Evolutionary conservation across 2,888 invertebrate genomes (phyloP).

Genomic region (Athalia circularis): DNA sequence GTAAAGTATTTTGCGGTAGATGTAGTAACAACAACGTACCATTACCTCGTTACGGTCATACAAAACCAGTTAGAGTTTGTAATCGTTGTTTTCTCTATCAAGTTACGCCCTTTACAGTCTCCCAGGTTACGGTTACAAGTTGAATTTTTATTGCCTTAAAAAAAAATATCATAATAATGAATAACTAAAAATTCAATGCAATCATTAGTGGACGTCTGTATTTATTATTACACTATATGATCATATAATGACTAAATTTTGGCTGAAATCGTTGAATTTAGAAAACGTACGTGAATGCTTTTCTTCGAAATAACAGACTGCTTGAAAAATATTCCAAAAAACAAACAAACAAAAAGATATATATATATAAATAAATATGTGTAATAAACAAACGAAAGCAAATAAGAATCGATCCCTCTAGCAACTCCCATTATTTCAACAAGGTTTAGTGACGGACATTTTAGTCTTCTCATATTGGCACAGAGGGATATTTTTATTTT

Average conservation of each 20-base stretch:
- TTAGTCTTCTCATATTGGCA: too few relatives aligned
- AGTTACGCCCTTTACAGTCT: conserved; percentile 79
- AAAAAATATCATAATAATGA: neutral
- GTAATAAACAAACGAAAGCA: neutral
- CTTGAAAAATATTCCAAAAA: conserved; percentile 35
- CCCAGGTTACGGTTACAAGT: conserved; percentile 69
- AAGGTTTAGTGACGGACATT: too few relatives aligned
- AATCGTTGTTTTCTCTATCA: conserved; percentile 89
- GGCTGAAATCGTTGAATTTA: neutral
- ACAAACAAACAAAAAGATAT: conserved; percentile 12
- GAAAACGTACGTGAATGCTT: neutral
- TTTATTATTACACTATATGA: neutral
- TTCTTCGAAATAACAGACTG: conserved; percentile 31
- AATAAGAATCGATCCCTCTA: neutral
- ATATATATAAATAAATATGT: neutral
- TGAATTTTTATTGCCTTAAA: conserved; percentile 58
- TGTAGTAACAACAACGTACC: conserved; percentile 96
- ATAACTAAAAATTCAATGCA: conserved; percentile 20
- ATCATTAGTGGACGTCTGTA: conserved; percentile 18
- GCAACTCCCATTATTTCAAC: too few relatives aligned
- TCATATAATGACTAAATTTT: neutral
- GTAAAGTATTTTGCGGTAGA: conserved; percentile 95
- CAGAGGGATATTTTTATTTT: neutral
- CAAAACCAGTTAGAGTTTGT: conserved; percentile 95
- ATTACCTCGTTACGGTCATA: conserved; percentile 92